Conservation (phyloP, 1,140 invertebrate species). For the Centruroides sculpturatus region DNA sequence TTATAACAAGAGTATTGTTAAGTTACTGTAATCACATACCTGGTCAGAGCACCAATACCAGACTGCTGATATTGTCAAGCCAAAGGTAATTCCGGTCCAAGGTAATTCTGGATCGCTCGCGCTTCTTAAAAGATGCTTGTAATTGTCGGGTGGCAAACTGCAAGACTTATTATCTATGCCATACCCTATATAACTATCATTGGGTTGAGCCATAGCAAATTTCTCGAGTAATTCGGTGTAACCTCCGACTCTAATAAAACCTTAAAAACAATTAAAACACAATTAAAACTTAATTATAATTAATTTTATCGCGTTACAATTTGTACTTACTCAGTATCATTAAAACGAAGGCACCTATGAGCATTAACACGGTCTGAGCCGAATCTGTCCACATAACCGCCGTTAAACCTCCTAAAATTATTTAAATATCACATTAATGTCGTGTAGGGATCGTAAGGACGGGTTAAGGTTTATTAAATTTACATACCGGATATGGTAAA, state of each 20-base stretch:
- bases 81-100: slow-evolving; percentile 36
- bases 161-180: slow-evolving; percentile 22
- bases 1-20: neutral
- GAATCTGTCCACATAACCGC: slow-evolving; percentile 41
- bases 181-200: slow-evolving; percentile 21
- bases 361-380: slow-evolving; percentile 37
- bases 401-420: slow-evolving; percentile 31
- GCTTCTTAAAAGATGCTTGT: slow-evolving; percentile 28
- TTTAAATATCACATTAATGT: too few species aligned
- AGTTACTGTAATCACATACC: slow-evolving; percentile 20
- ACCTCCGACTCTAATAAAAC: slow-evolving; percentile 32
- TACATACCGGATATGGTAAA: slow-evolving; percentile 32
- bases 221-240: slow-evolving; percentile 30
- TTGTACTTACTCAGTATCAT: slow-evolving; percentile 6
- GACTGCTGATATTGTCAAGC: slow-evolving; percentile 34
- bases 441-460: too few species aligned
- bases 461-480: too few species aligned
- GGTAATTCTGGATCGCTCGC: slow-evolving; percentile 26
- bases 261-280: slow-evolving; percentile 1
- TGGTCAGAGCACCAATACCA: slow-evolving; percentile 43
- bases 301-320: too few species aligned
- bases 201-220: slow-evolving; percentile 21
- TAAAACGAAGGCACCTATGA: slow-evolving; percentile 28
- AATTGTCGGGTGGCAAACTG: slow-evolving; percentile 7
- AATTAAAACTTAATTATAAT: neutral